Conservation (phyloP, 2,888 invertebrate genomes). For the Chymomyza caudatula region DNA sequence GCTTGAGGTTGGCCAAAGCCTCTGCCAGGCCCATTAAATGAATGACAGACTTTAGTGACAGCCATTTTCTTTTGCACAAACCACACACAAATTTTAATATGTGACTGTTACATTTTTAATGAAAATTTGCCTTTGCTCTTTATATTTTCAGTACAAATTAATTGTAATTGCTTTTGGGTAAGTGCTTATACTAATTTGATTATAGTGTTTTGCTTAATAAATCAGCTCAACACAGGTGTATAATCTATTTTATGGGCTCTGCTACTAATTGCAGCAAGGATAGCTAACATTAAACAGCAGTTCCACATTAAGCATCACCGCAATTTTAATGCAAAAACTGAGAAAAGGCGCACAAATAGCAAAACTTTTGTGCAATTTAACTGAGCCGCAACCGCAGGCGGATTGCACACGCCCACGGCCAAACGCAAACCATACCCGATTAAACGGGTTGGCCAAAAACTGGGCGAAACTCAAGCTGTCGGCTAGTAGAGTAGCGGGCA, state of each 20-base stretch:
- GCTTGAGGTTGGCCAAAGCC: not conserved
- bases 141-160: slow-evolving; percentile 38
- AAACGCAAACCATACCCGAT: not conserved
- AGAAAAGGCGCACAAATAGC: not conserved
- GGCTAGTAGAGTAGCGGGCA: not conserved
- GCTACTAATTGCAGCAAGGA: not conserved
- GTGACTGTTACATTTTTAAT: slow-evolving; percentile 23
- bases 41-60: slow-evolving; percentile 10
- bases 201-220: not conserved
- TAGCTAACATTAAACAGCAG: not conserved
- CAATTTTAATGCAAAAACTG: not conserved
- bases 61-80: not conserved
- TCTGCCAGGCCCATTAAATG: not conserved
- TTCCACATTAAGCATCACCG: not conserved
- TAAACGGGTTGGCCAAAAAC: not conserved
- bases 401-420: not conserved
- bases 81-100: not conserved
- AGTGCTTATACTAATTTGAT: not conserved
- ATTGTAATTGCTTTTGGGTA: slow-evolving; percentile 13
- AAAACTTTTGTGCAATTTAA: slow-evolving; percentile 20
- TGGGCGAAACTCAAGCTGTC: not conserved
- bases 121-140: slow-evolving; percentile 3
- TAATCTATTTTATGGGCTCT: not conserved
- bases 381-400: not conserved
- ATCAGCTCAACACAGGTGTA: not conserved